A percentile compares a stretch with the other conserved stretches of the same genome.
Conservation (phyloP, 2,797 vertebrate species). For the Microctenopoma lineatum region DNA sequence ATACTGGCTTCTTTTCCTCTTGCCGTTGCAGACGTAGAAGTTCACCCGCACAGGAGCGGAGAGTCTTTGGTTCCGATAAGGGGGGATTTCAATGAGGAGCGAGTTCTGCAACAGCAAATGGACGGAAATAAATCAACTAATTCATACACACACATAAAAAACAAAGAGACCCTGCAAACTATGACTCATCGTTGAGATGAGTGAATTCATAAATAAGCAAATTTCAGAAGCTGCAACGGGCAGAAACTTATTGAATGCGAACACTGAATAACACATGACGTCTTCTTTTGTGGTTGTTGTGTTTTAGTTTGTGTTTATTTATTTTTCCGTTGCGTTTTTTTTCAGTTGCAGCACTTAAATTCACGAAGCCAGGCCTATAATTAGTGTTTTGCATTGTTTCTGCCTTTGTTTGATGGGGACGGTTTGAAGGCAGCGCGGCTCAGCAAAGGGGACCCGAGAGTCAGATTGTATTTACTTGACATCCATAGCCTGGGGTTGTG, state of each 20-base stretch:
- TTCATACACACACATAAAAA: no score
- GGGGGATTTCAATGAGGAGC: constrained; percentile 91
- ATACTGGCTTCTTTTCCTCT: constrained; percentile 96
- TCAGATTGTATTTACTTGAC: not conserved
- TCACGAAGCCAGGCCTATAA: not conserved
- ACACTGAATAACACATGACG: no score
- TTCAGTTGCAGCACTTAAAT: not conserved
- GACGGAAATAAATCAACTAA: no score
- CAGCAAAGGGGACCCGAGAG: not conserved
- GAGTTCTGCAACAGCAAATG: constrained; percentile 82
- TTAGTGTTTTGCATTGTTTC: not conserved
- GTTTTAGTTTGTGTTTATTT: no score
- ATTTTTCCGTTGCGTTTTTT: not conserved
- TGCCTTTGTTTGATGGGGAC: not conserved
- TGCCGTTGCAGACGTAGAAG: constrained; percentile 98
- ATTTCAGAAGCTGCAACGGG: no score
- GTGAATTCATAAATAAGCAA: no score
- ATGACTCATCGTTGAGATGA: no score
- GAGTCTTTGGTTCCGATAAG: constrained; percentile 93
- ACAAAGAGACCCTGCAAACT: no score
- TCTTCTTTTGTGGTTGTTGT: no score
- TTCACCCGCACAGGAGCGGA: constrained; percentile 91
- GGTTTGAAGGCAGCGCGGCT: not conserved
- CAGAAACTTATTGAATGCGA: no score
- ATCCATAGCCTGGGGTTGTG: constrained; percentile 2